Evolutionary conservation across 2,797 vertebrate genomes (phyloP), one percentile per base, ranked within the genome.

Genomic region (Pseudotriccus pelzelni): DNA sequence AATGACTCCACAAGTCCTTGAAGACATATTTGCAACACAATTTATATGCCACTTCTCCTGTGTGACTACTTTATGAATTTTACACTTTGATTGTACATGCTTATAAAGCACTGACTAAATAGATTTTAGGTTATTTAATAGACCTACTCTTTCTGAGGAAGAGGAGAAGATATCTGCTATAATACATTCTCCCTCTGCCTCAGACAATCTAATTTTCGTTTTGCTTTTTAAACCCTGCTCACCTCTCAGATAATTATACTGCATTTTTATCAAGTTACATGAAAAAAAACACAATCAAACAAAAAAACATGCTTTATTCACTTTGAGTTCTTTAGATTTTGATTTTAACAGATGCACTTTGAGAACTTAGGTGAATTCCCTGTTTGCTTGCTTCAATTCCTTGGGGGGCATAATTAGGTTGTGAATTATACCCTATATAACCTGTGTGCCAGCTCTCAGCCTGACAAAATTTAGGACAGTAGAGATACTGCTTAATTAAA

Each of bases 31-130:
- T 85, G 19, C 23, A 59, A 75, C 14, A 88, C 72, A 85, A 94
- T 89, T 89, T 89, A 60, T 76, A 69, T 1, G 3, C 13, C 32
- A 76, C 44, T 91, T 92, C 25, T 91, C 50, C 59, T 88, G 8
- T 88, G 64, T 86, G 82, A 92, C 73, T 96, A 73, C n/a, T 78
- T 68, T 87, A 80, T 91, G 72, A 89, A 83, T 92, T 93, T 89
- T 87, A 49, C 43, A 37, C 58, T 91, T 81, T 77, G 84, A 78
- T 62, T 84, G 49, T 83, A 92, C 53, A 41, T 86, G 50, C 13
- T 84, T 25, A 63, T 73, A 49, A 85, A 90, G 55, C 1, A 14
- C 64, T 91, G 79, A 89, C 77, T 87, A 46, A 14, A 36, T 52
- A 75, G 53, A 66, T 87, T 93, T 89, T 68, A 79, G 30, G 9